Base-by-base conservation (phyloP, 2,797 vertebrate genomes). In the Acanthopagrus latus region DNA sequence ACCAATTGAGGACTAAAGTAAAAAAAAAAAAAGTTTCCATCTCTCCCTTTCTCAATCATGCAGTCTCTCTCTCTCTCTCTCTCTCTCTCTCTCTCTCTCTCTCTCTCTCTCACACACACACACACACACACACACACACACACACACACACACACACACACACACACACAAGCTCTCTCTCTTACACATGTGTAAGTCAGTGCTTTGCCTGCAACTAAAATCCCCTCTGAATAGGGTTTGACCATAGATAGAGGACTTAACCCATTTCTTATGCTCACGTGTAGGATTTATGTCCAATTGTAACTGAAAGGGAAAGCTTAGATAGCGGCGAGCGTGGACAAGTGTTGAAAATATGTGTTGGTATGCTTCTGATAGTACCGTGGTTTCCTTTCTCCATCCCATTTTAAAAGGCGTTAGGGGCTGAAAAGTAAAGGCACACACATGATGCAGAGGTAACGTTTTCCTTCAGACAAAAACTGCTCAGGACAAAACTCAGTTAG, bases 1-100 rank as follows among this genome's bases (percentile, higher is more conserved):
- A 88, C 93, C 91, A 92, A 94, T 92, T 89, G 93, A 93, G 86
- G 64, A 89, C 88, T 91, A 84, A 91, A 91, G 82, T 80, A 74
- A 82, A 89, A 86, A 83, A 88, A 88, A 67, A 85, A 82, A 84
- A 87, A 86, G 76, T 82, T 90, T 86, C 78, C 27, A 80, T 55
- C 64, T 64, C 79, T 64, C 63, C 23, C 52, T 77, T 66, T 82
- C 80, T 87, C 73, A 70, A 72, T 86, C 80, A 89, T 78, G 71
- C 72, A 70, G 79, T 66, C 67, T 73, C 50, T 23, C 33, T 9
- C 33, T 38, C 33, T 38, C 58, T 72, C 33, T 16, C 78, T 48
- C 58, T 80, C 70, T 76, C 52, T 81, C 59, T 62, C 47, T n/a
- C n/a, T n/a, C n/a, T n/a, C n/a, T n/a, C n/a, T n/a, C n/a, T n/a